Base-by-base conservation (phyloP, 2,888 invertebrate species). In the Drosophila kokeensis region DNA sequence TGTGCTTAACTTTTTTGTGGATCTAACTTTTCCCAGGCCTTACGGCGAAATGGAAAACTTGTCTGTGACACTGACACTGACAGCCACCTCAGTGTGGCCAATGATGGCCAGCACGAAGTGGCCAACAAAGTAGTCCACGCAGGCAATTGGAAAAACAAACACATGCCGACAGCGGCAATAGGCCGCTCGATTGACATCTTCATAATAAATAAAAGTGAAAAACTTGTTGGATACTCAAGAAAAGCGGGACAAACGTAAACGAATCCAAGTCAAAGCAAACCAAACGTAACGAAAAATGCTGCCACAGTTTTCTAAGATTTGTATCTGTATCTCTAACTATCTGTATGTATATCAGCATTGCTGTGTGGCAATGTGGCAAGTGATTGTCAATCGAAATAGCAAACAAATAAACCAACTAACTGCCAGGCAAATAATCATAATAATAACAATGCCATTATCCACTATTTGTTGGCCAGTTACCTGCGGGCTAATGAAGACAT, bases 171-270 rank as follows among this genome's bases (percentile, higher is more conserved):
- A 67, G 69, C 60, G 69, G 67, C 80, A 74, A 73, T 66, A 72
- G 78, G 69, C 82, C 65, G 65, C 42, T 55, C 78, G 91, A 91
- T 91, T 91, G 90, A 91, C 91, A 91, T 91, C 90, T 91, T 89
- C 86, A 90, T 90, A 87, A 91, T 91, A 90, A 90, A 91, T 91
- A 91, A 91, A 88, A 91, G 90, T 90, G 90, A 91, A 88, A 88
- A 86, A 88, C 76, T 79, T 67, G 79, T 74, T 74, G 72, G 57
- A 53, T 24, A 57, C 62, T 21, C 59, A 58, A 55, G 62, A 71
- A 83, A 71, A 71, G 71, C 54, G 67, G 69, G 68, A 68, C 57
- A 65, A 73, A 61, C 54, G 71, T 53, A 63, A 58, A 60, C 66
- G 58, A 62, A 71, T 61, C 61, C 38, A 53, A 54, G 52, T 49